Conservation (phyloP, 2,888 invertebrate species). For the Sceliomorpha sp. region DNA sequence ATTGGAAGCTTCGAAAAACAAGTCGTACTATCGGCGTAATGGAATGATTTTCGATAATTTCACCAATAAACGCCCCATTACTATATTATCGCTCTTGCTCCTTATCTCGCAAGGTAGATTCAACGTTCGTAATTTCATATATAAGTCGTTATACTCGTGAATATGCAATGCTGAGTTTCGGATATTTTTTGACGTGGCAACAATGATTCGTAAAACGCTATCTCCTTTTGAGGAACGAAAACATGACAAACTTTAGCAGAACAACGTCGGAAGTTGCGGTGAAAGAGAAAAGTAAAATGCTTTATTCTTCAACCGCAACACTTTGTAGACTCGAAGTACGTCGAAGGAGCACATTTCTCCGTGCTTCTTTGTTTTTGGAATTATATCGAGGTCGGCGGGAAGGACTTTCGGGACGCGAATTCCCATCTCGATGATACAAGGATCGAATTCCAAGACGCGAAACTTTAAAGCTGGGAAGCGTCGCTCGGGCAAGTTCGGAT, state of each 20-base stretch:
- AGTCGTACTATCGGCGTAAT: conserved; percentile 26
- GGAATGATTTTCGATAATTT: conserved; percentile 39
- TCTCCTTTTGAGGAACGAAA: too few relatives aligned
- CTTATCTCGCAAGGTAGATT: too few relatives aligned
- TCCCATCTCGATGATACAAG: conserved; percentile 2
- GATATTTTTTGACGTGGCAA: too few relatives aligned
- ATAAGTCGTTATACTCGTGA: too few relatives aligned
- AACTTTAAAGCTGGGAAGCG: too few relatives aligned
- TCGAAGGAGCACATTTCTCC: not conserved
- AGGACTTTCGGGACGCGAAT: not conserved
- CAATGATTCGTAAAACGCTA: too few relatives aligned
- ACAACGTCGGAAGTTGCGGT: too few relatives aligned
- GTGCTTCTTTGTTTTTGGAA: conserved; percentile 10
- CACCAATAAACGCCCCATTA: conserved; percentile 35
- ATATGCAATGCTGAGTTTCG: too few relatives aligned
- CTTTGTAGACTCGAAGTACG: conserved; percentile 7
- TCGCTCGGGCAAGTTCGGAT: too few relatives aligned
- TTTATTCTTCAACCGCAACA: not conserved
- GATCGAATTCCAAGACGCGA: conserved; percentile 2
- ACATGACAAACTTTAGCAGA: too few relatives aligned
- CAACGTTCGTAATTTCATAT: too few relatives aligned
- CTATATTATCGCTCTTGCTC: conserved; percentile 22
- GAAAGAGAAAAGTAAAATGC: too few relatives aligned
- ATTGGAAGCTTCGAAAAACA: conserved; percentile 31
- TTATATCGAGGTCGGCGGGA: conserved; percentile 6